Evolutionary conservation across 1,140 invertebrate genomes (phyloP).

Genomic region (Hyposmocoma kahamanoa): DNA sequence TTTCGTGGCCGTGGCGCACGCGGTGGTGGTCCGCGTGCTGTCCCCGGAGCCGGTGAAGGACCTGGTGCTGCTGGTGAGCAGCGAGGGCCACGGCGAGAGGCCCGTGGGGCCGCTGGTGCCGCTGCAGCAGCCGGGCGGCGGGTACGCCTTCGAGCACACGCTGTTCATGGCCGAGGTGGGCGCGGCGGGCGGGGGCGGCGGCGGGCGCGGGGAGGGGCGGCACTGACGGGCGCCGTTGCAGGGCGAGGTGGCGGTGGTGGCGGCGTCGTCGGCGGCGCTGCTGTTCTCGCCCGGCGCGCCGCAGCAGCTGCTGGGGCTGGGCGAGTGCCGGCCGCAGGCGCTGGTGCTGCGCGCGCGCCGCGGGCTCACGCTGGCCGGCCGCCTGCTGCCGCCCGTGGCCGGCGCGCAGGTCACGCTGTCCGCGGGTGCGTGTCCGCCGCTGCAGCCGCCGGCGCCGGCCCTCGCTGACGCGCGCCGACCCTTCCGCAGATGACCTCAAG

Average conservation of each 20-base stretch:
- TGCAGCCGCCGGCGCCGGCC: constrained; percentile 40
- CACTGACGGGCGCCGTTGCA: constrained; percentile 23
- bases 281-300: constrained; percentile 81
- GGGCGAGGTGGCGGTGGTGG: constrained; percentile 75
- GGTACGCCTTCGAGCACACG: constrained; percentile 49
- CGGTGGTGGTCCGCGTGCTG: constrained; percentile 56
- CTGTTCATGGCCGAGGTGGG: constrained; percentile 53
- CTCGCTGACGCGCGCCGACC: constrained; percentile 19
- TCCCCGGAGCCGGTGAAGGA: constrained; percentile 39
- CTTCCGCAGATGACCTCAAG: constrained; percentile 40
- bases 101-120: constrained; percentile 45
- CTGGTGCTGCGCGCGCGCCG: constrained; percentile 73
- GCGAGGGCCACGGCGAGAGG: constrained; percentile 14
- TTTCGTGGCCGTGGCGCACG: constrained; percentile 54
- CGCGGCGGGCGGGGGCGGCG: no score
- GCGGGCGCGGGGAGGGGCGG: background rate
- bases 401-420: constrained; percentile 78
- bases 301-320: constrained; percentile 76
- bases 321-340: constrained; percentile 83
- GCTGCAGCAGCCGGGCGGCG: constrained; percentile 23
- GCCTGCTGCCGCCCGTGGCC: constrained; percentile 61
- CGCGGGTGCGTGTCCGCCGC: constrained; percentile 16
- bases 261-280: constrained; percentile 78
- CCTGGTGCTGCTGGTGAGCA: constrained; percentile 32
- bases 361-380: constrained; percentile 73